A percentile compares a stretch with the other conserved stretches of the same genome.
phyloP scores from a whole-genome alignment of 1,140 invertebrate species.

The Whitmania pigra region DNA sequence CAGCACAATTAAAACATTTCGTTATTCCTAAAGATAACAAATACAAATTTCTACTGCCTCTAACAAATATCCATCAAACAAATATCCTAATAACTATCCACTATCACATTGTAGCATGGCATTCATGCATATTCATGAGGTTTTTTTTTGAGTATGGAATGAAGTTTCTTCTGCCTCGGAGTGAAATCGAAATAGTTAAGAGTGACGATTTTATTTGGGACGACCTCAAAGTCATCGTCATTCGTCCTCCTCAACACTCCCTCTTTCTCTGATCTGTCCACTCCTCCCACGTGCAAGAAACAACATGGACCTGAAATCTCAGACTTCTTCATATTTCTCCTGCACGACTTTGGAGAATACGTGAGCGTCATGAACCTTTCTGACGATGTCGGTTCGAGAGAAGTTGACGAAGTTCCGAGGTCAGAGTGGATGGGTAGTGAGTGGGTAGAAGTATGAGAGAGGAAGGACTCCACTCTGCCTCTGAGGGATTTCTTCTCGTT shows the following conservation, averaged over 20 bases:
- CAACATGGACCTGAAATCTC: conserved; percentile 74
- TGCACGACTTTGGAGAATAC: conserved; percentile 44
- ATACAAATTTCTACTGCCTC: no score
- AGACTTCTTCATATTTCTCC: conserved; percentile 35
- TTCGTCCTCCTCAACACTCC: not conserved
- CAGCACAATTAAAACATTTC: no score
- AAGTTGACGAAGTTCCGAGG: not conserved
- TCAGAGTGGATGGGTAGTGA: not conserved
- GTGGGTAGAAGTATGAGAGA: not conserved
- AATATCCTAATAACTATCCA: no score
- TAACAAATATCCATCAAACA: no score
- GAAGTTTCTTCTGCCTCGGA: not conserved
- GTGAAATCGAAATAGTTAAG: conserved; percentile 8
- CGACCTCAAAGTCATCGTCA: not conserved
- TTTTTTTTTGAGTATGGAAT: conserved; percentile 8
- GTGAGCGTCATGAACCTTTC: not conserved
- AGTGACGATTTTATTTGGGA: conserved; percentile 6
- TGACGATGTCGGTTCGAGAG: not conserved
- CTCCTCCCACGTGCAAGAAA: conserved; percentile 69
- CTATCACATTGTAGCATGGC: no score
- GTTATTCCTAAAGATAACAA: no score
- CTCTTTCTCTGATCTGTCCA: conserved; percentile 52
- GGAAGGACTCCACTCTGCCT: conserved; percentile 20
- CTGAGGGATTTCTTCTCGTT: conserved; percentile 26
- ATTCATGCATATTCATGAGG: no score